Evolutionary conservation across 2,113 vertebrate species (phyloP).

Genomic region (Perca fluviatilis): DNA sequence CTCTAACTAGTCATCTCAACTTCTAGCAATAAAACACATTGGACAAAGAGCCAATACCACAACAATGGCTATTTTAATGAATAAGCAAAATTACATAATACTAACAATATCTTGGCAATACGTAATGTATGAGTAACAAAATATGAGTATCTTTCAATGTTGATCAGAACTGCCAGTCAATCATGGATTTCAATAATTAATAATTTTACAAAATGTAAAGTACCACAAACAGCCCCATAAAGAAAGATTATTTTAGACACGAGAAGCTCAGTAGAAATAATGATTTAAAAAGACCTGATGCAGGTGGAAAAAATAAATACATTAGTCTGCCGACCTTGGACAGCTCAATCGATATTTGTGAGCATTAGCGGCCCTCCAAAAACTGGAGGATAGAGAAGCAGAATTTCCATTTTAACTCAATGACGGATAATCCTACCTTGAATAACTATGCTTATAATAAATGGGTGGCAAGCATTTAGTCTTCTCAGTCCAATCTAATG

Average conservation of each 20-base stretch:
- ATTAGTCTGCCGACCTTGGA: constrained; percentile 53
- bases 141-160: background rate
- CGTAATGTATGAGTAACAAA: too few relatives aligned
- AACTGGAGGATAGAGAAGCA: constrained; percentile 41
- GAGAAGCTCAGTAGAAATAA: background rate
- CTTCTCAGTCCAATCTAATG: constrained; percentile 70
- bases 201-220: constrained; percentile 4
- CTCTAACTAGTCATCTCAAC: background rate
- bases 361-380: constrained; percentile 60
- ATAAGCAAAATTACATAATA: background rate
- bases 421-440: constrained; percentile 72
- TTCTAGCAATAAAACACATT: background rate
- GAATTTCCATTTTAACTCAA: constrained; percentile 71
- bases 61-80: background rate
- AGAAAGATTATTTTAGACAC: background rate
- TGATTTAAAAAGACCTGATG: constrained; percentile 18
- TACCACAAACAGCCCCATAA: background rate
- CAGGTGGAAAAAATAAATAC: constrained; percentile 41
- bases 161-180: background rate
- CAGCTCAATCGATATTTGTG: constrained; percentile 64
- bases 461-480: constrained; percentile 55
- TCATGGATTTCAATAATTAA: background rate
- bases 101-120: background rate
- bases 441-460: constrained; percentile 66
- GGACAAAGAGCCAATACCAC: background rate